Evolutionary conservation across 2,888 invertebrate genomes (phyloP).

Genomic region (Drosophila subsilvestris): DNA sequence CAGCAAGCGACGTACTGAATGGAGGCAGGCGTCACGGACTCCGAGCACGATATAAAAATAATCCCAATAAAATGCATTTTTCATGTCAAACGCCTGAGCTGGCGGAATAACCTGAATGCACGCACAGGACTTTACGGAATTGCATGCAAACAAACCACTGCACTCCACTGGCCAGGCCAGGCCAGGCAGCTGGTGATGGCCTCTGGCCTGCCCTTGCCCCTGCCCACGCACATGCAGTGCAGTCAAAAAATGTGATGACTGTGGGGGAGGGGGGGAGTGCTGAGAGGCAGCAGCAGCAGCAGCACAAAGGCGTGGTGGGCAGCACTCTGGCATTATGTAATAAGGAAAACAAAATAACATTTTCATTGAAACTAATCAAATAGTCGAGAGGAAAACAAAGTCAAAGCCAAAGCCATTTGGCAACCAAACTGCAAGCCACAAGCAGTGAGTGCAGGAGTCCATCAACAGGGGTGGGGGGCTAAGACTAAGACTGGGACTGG

Average conservation of each 20-base stretch:
- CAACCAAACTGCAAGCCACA: conserved; percentile 20
- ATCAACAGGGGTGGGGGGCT: conserved; percentile 5
- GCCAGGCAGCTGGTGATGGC: neutral
- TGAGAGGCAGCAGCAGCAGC: neutral
- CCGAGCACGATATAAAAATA: conserved; percentile 73
- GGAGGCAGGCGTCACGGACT: conserved; percentile 5
- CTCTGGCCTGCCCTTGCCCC: too few species aligned
- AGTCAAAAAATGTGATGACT: conserved; percentile 27
- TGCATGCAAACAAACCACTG: conserved; percentile 75
- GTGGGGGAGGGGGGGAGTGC: neutral
- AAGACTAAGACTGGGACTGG: too few species aligned
- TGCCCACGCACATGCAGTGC: conserved; percentile 40
- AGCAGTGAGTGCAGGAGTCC: conserved; percentile 6
- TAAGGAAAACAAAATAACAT: conserved; percentile 56
- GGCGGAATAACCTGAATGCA: conserved; percentile 79
- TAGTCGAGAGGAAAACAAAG: conserved; percentile 35
- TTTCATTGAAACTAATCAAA: conserved; percentile 59
- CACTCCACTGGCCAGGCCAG: conserved; percentile 17
- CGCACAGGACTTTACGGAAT: conserved; percentile 79
- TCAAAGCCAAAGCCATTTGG: conserved; percentile 38
- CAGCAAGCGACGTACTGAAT: conserved; percentile 1
- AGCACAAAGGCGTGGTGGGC: conserved; percentile 11
- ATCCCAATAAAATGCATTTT: conserved; percentile 81
- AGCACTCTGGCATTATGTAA: conserved; percentile 61
- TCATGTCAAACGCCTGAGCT: conserved; percentile 81